Evolutionary conservation across 30 jellyfish, hydroid and myxozoan species (phyloP), one percentile per base, ranked within the genome.

Genomic region (Hydractinia echinata): DNA sequence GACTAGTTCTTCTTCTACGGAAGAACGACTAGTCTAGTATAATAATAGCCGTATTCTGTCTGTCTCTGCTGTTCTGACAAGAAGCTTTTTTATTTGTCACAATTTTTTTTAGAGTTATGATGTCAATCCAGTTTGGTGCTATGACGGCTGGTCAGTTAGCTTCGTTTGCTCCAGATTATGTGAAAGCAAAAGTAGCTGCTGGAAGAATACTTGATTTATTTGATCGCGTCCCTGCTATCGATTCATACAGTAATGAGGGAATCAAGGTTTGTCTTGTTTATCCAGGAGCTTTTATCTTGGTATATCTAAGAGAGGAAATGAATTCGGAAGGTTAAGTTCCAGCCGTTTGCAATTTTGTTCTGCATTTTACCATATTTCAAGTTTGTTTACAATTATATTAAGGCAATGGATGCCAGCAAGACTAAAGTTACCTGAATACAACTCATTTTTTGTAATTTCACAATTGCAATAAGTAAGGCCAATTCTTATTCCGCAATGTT

Each of bases 131-230:
- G 61, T 78, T 78, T 30, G 86, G 86, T 78, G 21, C 86, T 11
- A 54, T 78, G 86, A 44, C 71, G 9, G 81, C 86, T 8, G 86
- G 86, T 55, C 78, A 44, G 14, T 18, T 61, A 14, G 86, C 86
- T 8, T 44, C 86, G 15, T 58, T 55, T 50, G 86, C 86, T 11
- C 86, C 86, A 54, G 86, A 78, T 50, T 78, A 78, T 50, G 71
- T 78, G 10, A 78, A 78, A 21, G 86, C 86, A 52, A 78, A 78
- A 58, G 58, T 61, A 13, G 70, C 86, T 8, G 86, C 86, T 4
- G 86, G 78, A 44, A 81, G 86, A 16, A 58, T 78, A 5, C 51
- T 78, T 16, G 20, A 15, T 55, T 61, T 78, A 18, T 44, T 78
- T 50, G 86, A 78, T 58, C 86, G 86, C 13, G 51, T 18, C 10